These are phyloP conservation scores for Karalla daura DNA, from an alignment of 2,797 vertebrate genomes.

Conservation along the genomic window DNA sequence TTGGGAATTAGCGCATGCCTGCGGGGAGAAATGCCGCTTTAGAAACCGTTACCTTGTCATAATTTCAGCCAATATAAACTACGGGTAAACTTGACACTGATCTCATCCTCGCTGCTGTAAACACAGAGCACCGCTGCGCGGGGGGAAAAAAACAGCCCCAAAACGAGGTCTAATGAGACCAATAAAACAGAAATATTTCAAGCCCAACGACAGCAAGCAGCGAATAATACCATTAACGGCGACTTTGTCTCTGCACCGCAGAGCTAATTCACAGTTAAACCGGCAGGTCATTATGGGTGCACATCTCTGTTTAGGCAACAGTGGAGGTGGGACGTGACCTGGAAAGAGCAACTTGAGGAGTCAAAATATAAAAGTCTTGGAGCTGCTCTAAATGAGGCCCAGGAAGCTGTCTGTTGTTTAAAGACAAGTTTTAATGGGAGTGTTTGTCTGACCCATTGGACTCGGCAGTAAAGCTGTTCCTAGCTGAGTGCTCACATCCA, in stretches of 20 bases:
- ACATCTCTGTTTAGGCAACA: conserved; percentile 11
- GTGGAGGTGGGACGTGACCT: conserved; percentile 4
- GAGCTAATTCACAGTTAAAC: neutral
- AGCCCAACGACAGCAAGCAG: neutral
- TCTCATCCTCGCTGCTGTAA: neutral
- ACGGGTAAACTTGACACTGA: neutral
- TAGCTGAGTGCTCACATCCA: neutral
- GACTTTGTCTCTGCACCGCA: neutral
- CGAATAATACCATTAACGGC: neutral
- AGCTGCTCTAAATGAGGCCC: neutral
- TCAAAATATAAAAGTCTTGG: neutral
- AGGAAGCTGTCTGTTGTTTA: conserved; percentile 6
- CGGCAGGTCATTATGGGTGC: neutral
- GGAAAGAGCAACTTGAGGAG: neutral
- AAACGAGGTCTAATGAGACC: neutral
- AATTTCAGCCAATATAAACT: neutral
- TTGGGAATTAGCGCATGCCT: no score
- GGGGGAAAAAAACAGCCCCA: conserved; percentile 11
- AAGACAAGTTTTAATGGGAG: neutral
- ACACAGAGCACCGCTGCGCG: neutral
- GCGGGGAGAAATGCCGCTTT: neutral
- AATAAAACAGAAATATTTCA: neutral
- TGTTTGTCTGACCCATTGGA: neutral
- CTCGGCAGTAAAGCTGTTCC: conserved; percentile 2
- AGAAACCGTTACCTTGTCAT: neutral